Evolutionary conservation across 2,113 vertebrate genomes (phyloP).

Genomic region (Copsychus sechellarum): DNA sequence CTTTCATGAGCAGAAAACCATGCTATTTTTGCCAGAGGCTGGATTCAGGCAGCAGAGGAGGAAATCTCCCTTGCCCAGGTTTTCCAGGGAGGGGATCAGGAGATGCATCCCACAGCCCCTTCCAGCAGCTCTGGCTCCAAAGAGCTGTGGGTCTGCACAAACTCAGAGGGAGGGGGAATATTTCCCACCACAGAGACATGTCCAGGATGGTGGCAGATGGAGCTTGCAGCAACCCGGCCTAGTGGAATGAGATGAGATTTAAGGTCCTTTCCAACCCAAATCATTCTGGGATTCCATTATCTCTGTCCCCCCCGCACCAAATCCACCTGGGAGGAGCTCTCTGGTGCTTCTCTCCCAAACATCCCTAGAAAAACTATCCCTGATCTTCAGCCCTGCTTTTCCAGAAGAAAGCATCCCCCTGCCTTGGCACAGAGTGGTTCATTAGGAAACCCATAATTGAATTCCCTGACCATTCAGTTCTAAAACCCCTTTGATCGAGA

Average conservation of each 20-base stretch:
- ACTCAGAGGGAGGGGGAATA: background rate
- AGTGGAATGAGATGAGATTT: background rate
- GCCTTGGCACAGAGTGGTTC: constrained; percentile 35
- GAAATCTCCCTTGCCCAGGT: background rate
- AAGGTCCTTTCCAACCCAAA: background rate
- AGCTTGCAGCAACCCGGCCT: rapidly evolving
- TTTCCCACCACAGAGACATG: rapidly evolving
- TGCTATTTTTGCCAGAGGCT: background rate
- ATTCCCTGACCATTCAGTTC: constrained; percentile 68
- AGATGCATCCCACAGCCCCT: background rate
- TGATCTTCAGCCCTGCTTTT: background rate
- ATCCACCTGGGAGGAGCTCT: background rate
- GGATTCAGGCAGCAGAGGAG: background rate
- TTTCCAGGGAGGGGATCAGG: background rate
- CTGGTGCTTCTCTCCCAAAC: background rate
- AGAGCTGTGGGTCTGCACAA: background rate
- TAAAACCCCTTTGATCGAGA: constrained; percentile 69
- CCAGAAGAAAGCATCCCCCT: constrained; percentile 1
- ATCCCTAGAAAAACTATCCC: background rate
- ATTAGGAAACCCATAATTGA: constrained; percentile 66
- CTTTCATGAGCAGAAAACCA: background rate
- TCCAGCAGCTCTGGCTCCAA: background rate
- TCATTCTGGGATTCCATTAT: background rate
- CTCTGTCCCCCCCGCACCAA: rapidly evolving
- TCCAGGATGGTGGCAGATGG: background rate